Conservation (phyloP, 2,888 invertebrate species). For the Parapristionchus giblindavisi region DNA sequence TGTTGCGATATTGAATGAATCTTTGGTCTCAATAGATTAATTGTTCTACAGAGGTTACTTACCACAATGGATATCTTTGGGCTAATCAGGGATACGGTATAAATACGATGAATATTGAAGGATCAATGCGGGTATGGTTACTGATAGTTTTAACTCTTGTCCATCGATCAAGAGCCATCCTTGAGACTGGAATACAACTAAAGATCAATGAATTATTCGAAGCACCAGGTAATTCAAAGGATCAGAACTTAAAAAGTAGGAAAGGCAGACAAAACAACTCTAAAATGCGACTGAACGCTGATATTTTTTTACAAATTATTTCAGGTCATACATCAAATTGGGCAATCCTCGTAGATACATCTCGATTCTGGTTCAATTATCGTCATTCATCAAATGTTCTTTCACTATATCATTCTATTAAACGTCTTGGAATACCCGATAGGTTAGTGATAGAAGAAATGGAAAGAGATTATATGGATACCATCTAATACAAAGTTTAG, state of each 20-base stretch:
- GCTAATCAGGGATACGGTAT: too few species aligned
- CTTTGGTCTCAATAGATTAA: not conserved
- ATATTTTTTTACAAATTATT: not conserved
- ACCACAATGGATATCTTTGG: not conserved
- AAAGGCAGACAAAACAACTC: too few species aligned
- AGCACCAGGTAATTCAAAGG: slow-evolving; percentile 55
- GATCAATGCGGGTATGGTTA: not conserved
- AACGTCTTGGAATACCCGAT: slow-evolving; percentile 97
- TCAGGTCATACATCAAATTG: slow-evolving; percentile 92
- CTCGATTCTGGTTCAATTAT: slow-evolving; percentile 99
- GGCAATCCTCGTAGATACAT: slow-evolving; percentile 96
- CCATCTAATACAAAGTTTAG: too few species aligned
- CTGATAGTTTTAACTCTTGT: not conserved
- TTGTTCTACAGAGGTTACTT: not conserved
- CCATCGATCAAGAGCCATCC: slow-evolving; percentile 29
- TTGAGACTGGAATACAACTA: slow-evolving; percentile 58
- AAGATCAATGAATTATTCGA: slow-evolving; percentile 58
- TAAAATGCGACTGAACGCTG: too few species aligned
- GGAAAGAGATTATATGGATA: too few species aligned
- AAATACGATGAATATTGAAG: not conserved
- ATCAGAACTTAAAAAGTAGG: too few species aligned
- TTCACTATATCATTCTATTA: slow-evolving; percentile 96
- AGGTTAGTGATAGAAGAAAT: too few species aligned
- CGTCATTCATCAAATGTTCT: slow-evolving; percentile 98
- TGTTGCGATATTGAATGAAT: slow-evolving; percentile 30